Base-by-base conservation (phyloP, 2,888 invertebrate genomes). In the Lasioglossum marginatum region DNA sequence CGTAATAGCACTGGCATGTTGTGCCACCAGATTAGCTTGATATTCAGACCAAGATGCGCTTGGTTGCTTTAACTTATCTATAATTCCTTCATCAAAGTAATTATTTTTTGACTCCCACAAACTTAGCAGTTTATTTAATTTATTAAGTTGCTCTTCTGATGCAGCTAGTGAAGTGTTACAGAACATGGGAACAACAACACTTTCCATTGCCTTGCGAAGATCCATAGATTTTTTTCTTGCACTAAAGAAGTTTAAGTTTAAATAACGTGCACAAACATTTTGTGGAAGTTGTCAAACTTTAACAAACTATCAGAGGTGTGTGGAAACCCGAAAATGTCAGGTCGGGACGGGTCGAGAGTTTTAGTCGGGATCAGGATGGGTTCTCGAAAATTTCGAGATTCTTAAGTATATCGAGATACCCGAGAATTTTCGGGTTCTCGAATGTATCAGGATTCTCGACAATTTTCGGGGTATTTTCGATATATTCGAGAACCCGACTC, bases 151-250 rank as follows among this genome's bases (percentile, higher is more conserved):
- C 80, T 99, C 99, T 83, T 98, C 98, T 31, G 97, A 97, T 63
- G 98, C 98, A 91, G 97, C 97, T 96, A 96, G 95, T 95, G 96
- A 96, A 72, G 99, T 97, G 95, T 98, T 98, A 96, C 99, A 99
- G 96, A 99, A 99, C 97, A 99, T 98, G 92, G 99, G 99, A 93
- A 99, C 98, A 92, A 99, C 99, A 93, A 99, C 98, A 95, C 97
- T 97, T 96, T 99, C 99, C 96, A 99, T 96, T 94, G 98, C 97
- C 96, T 98, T 97, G 96, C 99, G 98, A 95, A 99, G 96, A 95
- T 98, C 98, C 95, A 98, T 98, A 86, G 98, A 98, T 96, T 98
- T 98, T 96, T 99, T 99, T 95, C 99, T 97, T 94, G 98, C 98
- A 96, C 99, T 99, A 96, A 95, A 97, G 95, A 90, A 88, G 88